Percentiles rank a stretch among this genome's conserved stretches.
Conservation (phyloP, 1,140 invertebrate species). For the Drosophila baimaii region DNA sequence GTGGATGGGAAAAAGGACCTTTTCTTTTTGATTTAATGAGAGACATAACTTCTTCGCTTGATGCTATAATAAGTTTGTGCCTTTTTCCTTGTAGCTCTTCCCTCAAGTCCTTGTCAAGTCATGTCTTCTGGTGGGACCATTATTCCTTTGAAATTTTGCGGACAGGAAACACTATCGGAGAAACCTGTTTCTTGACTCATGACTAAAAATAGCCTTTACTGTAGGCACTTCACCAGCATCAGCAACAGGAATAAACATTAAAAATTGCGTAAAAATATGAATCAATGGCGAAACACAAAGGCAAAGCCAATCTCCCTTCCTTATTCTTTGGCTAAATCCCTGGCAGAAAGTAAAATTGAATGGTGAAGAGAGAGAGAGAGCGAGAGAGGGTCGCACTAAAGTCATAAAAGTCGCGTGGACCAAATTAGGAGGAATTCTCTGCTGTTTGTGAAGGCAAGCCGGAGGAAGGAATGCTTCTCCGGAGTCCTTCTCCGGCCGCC, state of each 20-base stretch:
- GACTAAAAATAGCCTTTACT: conserved; percentile 47
- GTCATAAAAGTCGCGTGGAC: conserved; percentile 83
- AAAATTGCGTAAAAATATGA: conserved; percentile 73
- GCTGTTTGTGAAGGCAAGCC: conserved; percentile 38
- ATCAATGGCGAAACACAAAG: conserved; percentile 63
- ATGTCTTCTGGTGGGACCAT: neutral
- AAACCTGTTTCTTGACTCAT: neutral
- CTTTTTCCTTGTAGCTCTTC: neutral
- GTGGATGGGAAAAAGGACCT: too few species aligned
- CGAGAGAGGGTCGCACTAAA: conserved; percentile 67
- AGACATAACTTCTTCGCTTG: neutral
- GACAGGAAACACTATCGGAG: neutral
- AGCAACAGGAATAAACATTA: conserved; percentile 25
- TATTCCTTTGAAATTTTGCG: conserved; percentile 3
- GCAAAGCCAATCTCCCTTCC: conserved; percentile 25
- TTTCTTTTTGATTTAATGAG: neutral
- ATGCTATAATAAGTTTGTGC: conserved; percentile 29
- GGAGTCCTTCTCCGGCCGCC: conserved; percentile 15
- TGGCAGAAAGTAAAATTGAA: conserved; percentile 66
- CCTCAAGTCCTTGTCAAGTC: neutral
- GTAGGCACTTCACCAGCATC: neutral
- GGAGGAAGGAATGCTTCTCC: conserved; percentile 21
- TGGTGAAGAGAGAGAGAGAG: conserved; percentile 38
- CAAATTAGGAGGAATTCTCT: conserved; percentile 73
- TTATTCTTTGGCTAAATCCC: conserved; percentile 42